Percentiles rank a stretch among this genome's conserved stretches.
These are phyloP conservation scores for Tetraneura akinire DNA, from an alignment of 1,140 invertebrate genomes.

Conservation along the genomic window DNA sequence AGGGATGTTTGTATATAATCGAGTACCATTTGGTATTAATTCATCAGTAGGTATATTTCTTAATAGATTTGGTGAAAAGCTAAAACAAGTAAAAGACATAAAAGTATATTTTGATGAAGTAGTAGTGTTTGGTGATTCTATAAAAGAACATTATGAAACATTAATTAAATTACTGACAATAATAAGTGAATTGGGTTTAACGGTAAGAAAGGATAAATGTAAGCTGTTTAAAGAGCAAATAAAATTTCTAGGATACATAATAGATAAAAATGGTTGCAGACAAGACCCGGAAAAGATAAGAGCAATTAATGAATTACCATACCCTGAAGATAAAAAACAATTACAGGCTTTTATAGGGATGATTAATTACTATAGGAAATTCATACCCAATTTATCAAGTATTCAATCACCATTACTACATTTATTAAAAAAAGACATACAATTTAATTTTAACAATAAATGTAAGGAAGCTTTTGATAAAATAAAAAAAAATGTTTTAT, in stretches of 20 bases:
- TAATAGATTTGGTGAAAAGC: not conserved
- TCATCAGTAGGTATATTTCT: not conserved
- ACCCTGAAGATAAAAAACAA: not conserved
- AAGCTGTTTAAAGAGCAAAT: not conserved
- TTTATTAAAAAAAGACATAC: not conserved
- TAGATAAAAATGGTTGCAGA: not conserved
- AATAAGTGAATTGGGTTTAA: not conserved
- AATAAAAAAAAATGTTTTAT: not conserved
- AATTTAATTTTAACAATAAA: not conserved
- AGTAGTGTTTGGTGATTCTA: not conserved
- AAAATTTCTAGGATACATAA: not conserved
- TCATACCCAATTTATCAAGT: not conserved
- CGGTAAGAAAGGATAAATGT: not conserved
- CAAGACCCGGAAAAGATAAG: slow-evolving; percentile 4
- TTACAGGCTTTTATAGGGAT: not conserved
- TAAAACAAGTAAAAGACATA: not conserved
- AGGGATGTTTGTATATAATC: not conserved
- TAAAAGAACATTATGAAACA: no score
- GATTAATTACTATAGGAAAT: not conserved
- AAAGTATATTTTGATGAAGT: not conserved
- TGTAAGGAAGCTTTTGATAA: slow-evolving; percentile 58
- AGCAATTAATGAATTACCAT: not conserved
- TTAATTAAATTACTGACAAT: not conserved
- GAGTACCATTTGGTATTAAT: not conserved
- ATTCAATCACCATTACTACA: not conserved